Conservation (phyloP, 2,113 vertebrate genomes). For the Zeus faber region DNA sequence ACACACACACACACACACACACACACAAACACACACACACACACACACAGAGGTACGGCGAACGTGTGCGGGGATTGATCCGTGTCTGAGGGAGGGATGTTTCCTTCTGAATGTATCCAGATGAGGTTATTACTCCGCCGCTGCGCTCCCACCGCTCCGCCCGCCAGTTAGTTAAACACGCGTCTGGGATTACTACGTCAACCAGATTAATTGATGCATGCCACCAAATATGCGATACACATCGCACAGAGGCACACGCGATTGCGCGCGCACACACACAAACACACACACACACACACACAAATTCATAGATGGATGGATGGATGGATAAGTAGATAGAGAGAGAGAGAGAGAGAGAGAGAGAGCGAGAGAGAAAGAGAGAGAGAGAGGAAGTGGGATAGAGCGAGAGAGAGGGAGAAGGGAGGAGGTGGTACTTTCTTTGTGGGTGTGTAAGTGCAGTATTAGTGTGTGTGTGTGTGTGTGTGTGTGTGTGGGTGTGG, state of each 20-base stretch:
- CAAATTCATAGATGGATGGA: neutral
- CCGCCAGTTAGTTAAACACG: slow-evolving; percentile 71
- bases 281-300: slow-evolving; percentile 23
- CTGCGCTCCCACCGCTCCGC: slow-evolving; percentile 48
- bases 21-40: slow-evolving; percentile 20
- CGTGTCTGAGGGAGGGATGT: slow-evolving; percentile 24
- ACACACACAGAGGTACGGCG: neutral
- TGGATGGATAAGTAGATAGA: too few species aligned
- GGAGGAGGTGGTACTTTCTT: neutral
- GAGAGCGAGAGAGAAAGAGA: too few species aligned
- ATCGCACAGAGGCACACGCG: slow-evolving; percentile 24
- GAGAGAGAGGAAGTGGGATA: neutral
- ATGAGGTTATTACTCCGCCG: slow-evolving; percentile 69
- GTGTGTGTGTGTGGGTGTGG: neutral
- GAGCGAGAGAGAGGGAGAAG: neutral
- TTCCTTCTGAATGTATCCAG: slow-evolving; percentile 62
- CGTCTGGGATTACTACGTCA: slow-evolving; percentile 72
- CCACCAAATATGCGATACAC: too few species aligned
- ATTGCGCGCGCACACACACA: slow-evolving; percentile 34
- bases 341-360: too few species aligned
- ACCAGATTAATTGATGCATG: slow-evolving; percentile 72
- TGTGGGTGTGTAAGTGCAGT: neutral
- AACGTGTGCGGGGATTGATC: slow-evolving; percentile 41
- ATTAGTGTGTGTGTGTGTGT: slow-evolving; percentile 12
- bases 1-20: neutral